Base-by-base conservation (phyloP, 2,888 invertebrate genomes). In the Spilarctia lutea region DNA sequence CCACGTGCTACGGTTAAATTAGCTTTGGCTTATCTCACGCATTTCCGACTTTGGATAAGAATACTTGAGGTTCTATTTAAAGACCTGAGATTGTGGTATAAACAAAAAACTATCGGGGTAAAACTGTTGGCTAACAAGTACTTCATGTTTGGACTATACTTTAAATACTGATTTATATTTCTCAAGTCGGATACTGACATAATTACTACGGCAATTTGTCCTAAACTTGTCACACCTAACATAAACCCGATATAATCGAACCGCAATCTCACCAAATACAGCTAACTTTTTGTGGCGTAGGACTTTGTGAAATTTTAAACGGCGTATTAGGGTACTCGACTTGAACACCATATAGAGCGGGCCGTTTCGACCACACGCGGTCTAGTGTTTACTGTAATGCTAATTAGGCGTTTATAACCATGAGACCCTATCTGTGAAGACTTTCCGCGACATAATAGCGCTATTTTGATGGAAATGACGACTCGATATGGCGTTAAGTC, bases 381-480 rank as follows among this genome's bases (percentile, higher is more conserved):
- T 75, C 71, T 75, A 68, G 56, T 68, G 75, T 79, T 79, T 78
- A 72, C 76, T 75, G 79, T 77, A 79, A 78, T 79, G 75, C 75
- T 83, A 80, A 80, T 84, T 81, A 83, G 63, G 65, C 75, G 66
- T 80, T 79, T 79, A 75, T 52, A 72, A 75, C 74, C 71, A 78
- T 80, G 71, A 79, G 66, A 70, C 74, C 70, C 60, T 74, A 74
- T 65, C 69, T 69, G 69, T 74, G 20, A 65, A 65, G 45, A 67
- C 45, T 66, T 65, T 35, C 13, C 30, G 60, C 45, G 52, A 42
- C 45, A 78, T 75, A 75, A 72, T 75, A 66, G 65, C 68, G 66
- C 35, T 74, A 80, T 83, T 81, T 63, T 80, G 74, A 80, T 83
- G 83, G 73, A 72, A 83, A 83, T 81, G 63, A 66, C 71, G 63